A percentile compares a stretch with the other conserved stretches of the same genome.
These are phyloP conservation scores for Melipona quadrifasciata DNA, from an alignment of 1,140 invertebrate genomes.

Conservation along the genomic window DNA sequence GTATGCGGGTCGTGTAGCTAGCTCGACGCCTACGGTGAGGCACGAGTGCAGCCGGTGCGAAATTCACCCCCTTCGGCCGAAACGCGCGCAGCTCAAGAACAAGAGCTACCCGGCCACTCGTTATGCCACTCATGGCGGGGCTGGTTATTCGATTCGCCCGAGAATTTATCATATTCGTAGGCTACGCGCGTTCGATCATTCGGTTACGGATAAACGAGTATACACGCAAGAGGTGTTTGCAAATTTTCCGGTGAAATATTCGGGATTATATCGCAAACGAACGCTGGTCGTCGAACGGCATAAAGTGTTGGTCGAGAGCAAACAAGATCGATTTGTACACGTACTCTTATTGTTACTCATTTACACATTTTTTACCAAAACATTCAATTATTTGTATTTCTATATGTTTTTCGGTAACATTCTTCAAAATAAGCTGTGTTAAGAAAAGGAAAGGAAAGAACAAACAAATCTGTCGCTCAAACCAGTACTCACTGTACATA, in stretches of 20 bases:
- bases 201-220: background rate
- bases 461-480: no score
- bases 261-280: no score
- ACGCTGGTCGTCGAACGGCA: no score
- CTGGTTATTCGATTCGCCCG: constrained; percentile 43
- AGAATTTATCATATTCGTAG: constrained; percentile 14
- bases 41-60: constrained; percentile 48
- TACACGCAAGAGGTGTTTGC: background rate
- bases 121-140: constrained; percentile 42
- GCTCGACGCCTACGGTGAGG: constrained; percentile 27
- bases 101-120: constrained; percentile 54
- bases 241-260: background rate
- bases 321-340: no score
- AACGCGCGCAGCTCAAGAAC: constrained; percentile 47
- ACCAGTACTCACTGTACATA: no score
- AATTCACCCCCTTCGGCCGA: constrained; percentile 2
- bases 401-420: no score
- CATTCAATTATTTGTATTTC: no score
- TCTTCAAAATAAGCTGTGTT: no score
- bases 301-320: no score
- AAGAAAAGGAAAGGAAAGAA: no score
- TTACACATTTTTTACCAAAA: no score
- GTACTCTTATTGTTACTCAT: no score
- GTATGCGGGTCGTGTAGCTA: constrained; percentile 66
- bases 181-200: background rate